Base-by-base conservation (phyloP, 2,797 vertebrate genomes). In the Acestrorhynchus altus region DNA sequence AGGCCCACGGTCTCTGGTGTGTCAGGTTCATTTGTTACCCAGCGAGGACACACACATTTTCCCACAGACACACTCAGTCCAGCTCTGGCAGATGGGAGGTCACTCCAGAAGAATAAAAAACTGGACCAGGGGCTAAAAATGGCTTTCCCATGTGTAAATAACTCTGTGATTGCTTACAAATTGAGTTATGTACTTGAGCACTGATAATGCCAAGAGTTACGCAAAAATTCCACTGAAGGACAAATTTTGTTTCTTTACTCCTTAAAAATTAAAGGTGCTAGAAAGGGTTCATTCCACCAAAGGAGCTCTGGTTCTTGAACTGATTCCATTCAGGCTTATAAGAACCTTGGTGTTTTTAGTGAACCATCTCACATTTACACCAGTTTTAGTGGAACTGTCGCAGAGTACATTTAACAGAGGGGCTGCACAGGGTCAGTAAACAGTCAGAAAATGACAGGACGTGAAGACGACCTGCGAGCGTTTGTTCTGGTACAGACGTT, bases 11-110 rank as follows among this genome's bases (percentile, higher is more conserved):
- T 91, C 91, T 90, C 90, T 75, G 75, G 89, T 86, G 90, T 85
- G 89, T 89, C 87, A 83, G 89, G 89, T 90, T 92, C 91, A 92
- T 94, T 93, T 93, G 91, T 92, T 92, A 91, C 89, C 68, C 90
- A 90, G 88, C 86, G 85, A 91, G 89, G 89, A 92, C 89, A 88
- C 90, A 91, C 90, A 88, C 85, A 88, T 49, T 88, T 92, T 87
- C 87, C 84, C 87, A 90, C 90, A 90, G 90, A 92, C 88, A 85
- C 84, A 86, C 81, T 35, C 28, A 60, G 28, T 83, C 51, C 67
- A 83, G 88, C 87, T 80, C 83, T 83, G 72, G 80, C 92, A 92
- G 92, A 92, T 92, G 90, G 86, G 85, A 92, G 90, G 92, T 92
- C 92, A 90, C 81, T 90, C 86, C 83, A 84, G 89, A 86, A 85